Evolutionary conservation across 2,797 vertebrate species (phyloP).

Genomic region (Muraenolepis orangiensis): DNA sequence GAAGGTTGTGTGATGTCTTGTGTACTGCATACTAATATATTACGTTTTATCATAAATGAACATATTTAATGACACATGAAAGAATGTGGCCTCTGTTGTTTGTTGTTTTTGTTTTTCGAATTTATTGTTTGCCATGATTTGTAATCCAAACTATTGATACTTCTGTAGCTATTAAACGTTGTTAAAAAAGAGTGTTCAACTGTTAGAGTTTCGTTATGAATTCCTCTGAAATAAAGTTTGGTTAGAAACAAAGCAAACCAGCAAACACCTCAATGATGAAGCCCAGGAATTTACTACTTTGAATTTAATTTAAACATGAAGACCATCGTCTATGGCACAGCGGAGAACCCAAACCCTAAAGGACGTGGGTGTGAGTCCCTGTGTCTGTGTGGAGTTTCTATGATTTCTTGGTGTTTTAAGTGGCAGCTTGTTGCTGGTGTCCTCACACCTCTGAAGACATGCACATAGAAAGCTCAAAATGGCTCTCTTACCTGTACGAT

Average conservation of each 20-base stretch:
- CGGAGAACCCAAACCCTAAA: too few relatives aligned
- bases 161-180: conserved; percentile 81
- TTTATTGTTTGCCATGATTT: conserved; percentile 49
- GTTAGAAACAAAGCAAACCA: conserved; percentile 51
- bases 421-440: too few relatives aligned
- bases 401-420: too few relatives aligned
- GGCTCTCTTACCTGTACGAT: too few relatives aligned
- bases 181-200: too few relatives aligned
- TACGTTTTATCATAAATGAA: conserved; percentile 99
- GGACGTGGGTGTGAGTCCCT: too few relatives aligned
- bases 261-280: background rate
- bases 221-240: conserved; percentile 87
- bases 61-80: conserved; percentile 99
- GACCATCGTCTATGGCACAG: background rate
- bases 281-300: too few relatives aligned
- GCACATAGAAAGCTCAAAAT: too few relatives aligned
- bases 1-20: conserved; percentile 86
- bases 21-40: conserved; percentile 99
- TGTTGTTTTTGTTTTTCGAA: conserved; percentile 73
- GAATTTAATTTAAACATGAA: too few relatives aligned
- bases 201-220: conserved; percentile 84
- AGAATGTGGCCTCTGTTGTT: conserved; percentile 87
- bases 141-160: conserved; percentile 73
- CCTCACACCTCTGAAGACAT: too few relatives aligned
- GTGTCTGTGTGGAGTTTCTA: too few relatives aligned